These are phyloP conservation scores for Phortica variegata DNA, from an alignment of 1,140 invertebrate genomes.

Conservation along the genomic window DNA sequence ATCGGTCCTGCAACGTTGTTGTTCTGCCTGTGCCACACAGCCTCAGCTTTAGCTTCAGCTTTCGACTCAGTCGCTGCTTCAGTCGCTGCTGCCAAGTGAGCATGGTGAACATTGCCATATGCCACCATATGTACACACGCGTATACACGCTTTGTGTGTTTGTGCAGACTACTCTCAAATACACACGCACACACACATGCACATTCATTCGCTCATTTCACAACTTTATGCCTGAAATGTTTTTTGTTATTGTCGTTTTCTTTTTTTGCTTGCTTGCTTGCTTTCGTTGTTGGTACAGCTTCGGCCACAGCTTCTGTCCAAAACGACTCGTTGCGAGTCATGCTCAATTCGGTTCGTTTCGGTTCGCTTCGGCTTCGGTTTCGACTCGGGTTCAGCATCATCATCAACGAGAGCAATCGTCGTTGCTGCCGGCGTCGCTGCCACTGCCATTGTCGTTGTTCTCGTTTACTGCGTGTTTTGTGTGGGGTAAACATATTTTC, in stretches of 20 bases:
- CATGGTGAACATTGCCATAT: conserved; percentile 47
- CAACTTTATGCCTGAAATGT: background rate
- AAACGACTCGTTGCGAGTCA: too few species aligned
- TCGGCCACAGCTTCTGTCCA: background rate
- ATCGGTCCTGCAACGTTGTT: conserved; percentile 9
- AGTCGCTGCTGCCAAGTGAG: conserved; percentile 34
- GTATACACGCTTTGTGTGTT: conserved; percentile 23
- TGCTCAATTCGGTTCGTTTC: too few species aligned
- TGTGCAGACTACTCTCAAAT: conserved; percentile 25
- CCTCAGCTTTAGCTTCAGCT: too few species aligned
- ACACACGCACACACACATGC: conserved; percentile 7
- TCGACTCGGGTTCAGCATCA: conserved; percentile 27
- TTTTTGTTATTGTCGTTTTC: background rate
- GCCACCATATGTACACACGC: conserved; percentile 37
- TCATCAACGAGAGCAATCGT: conserved; percentile 8
- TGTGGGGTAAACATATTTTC: conserved; percentile 49
- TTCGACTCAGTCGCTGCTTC: too few species aligned
- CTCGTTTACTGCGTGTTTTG: conserved; percentile 23
- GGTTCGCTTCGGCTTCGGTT: too few species aligned
- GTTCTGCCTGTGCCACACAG: too few species aligned
- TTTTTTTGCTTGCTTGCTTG: conserved; percentile 30
- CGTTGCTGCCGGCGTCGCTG: conserved; percentile 6
- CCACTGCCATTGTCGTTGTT: conserved; percentile 17
- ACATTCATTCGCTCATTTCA: background rate
- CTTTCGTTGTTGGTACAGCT: conserved; percentile 38